These are phyloP conservation scores for Chiridota heheva DNA, from an alignment of 35 echinoderm and acorn worm species.

Conservation along the genomic window DNA sequence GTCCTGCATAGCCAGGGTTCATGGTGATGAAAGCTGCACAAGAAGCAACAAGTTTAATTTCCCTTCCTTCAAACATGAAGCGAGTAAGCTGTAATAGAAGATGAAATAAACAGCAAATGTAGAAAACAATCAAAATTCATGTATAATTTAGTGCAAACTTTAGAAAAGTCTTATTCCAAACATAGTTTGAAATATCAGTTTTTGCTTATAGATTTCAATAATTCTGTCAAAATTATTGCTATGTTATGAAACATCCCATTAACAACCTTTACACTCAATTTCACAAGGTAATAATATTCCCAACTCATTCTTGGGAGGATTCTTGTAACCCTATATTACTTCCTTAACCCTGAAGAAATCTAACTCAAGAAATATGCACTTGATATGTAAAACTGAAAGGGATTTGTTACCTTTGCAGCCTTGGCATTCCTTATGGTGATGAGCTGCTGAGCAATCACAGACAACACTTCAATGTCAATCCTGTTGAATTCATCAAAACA, in stretches of 20 bases:
- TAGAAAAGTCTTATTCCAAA: no score
- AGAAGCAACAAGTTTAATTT: slow-evolving; percentile 81
- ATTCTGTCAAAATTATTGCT: no score
- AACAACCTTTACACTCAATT: no score
- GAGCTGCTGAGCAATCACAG: slow-evolving; percentile 96
- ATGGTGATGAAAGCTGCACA: slow-evolving; percentile 99
- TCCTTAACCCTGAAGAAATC: no score
- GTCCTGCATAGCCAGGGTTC: slow-evolving; percentile 96
- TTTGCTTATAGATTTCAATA: no score
- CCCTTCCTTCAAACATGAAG: slow-evolving; percentile 99
- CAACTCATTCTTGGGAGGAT: no score
- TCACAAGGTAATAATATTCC: no score
- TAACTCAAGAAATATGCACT: no score
- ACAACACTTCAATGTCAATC: slow-evolving; percentile 98
- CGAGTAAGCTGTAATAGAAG: slow-evolving; percentile 63
- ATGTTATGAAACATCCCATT: no score
- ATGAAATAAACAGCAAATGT: background rate
- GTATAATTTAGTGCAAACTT: background rate
- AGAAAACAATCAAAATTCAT: background rate
- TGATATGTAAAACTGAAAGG: no score
- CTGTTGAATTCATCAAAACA: slow-evolving; percentile 95
- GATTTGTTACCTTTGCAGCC: slow-evolving; percentile 79
- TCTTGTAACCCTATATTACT: no score
- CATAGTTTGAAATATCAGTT: no score
- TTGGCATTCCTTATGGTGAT: slow-evolving; percentile 98